Evolutionary conservation across 2,113 vertebrate genomes (phyloP), one percentile per base, ranked within the genome.

Genomic region (Verasper variegatus): DNA sequence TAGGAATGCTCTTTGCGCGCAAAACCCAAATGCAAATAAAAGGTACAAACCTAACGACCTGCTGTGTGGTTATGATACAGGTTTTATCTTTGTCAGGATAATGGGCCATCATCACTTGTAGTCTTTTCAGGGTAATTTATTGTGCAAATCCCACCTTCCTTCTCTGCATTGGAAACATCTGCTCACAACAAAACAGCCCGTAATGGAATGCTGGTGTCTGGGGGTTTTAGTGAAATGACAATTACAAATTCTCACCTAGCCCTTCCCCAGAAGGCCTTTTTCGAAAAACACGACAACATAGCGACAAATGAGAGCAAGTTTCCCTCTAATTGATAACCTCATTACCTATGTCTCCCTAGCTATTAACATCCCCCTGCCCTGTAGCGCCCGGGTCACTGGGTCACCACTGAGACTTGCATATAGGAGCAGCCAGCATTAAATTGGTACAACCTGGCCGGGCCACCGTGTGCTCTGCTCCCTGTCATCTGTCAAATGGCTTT

Each of bases 281-380:
- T 71, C 78, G 31, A 31, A 70, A 78, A 88, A 84, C 78, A 78
- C 27, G 3, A 71, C 82, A 82, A 82, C 61, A 80, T 79, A 85
- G 70, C 60, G 65, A 83, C 74, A 91, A 88, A 92, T 86, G 83
- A 81, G 79, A 86, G 62, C 74, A 66, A 86, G 56, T 64, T 70
- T 70, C 61, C 58, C 47, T 86, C 79, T 82, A 91, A 90, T 88
- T 86, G 86, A 91, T 90, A 76, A 88, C 83, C 86, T 91, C 78
- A 91, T 90, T 88, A 87, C 84, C 74, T 68, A 72, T 84, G 66
- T 88, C 82, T 73, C 80, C 82, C 20, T 74, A 59, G 81, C 80
- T 79, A 88, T 92, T 89, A 91, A 74, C 74, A 71, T 47, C 37
- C 31, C 51, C 51, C 47, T 52, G 24, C 68, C 82, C 69, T 74